These are phyloP conservation scores for Pleuronectes platessa DNA, from an alignment of 2,113 vertebrate genomes.

Conservation along the genomic window DNA sequence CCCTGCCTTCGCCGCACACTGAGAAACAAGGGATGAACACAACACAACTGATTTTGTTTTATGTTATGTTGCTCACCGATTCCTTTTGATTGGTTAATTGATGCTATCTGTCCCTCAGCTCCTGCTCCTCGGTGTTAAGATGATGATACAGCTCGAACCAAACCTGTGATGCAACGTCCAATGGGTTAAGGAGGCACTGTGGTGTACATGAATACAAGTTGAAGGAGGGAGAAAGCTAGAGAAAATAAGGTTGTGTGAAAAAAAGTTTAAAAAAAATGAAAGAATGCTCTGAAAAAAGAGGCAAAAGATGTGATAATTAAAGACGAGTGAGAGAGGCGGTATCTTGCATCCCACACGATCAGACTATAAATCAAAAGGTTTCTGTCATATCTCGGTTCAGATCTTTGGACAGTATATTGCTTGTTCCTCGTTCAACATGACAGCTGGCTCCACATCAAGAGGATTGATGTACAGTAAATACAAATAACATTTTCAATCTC, in stretches of 20 bases:
- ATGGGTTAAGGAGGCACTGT: constrained; percentile 15
- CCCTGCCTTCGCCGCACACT: constrained; percentile 22
- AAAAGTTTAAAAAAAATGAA: constrained; percentile 1
- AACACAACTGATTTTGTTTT: constrained; percentile 33
- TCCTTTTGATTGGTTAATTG: constrained; percentile 56
- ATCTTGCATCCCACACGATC: constrained; percentile 64
- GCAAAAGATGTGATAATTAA: constrained; percentile 59
- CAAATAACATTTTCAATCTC: constrained; percentile 50
- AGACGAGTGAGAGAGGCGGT: constrained; percentile 30
- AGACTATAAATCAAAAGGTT: constrained; percentile 79
- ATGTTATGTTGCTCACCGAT: constrained; percentile 49
- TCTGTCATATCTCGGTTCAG: constrained; percentile 67
- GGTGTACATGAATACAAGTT: constrained; percentile 32
- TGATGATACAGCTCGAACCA: constrained; percentile 41
- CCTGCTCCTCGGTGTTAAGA: constrained; percentile 10
- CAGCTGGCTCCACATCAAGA: constrained; percentile 62
- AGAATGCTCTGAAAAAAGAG: constrained; percentile 10
- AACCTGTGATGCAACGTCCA: constrained; percentile 28
- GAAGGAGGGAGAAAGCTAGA: background rate
- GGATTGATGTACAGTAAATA: constrained; percentile 58
- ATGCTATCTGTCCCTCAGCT: constrained; percentile 1
- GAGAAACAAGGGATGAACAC: constrained; percentile 26
- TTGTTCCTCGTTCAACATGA: constrained; percentile 68
- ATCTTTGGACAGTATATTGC: constrained; percentile 79
- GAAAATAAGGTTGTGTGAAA: constrained; percentile 16